phyloP scores from a whole-genome alignment of 2,888 invertebrate species.

The Caenorhabditis doughertyi region DNA sequence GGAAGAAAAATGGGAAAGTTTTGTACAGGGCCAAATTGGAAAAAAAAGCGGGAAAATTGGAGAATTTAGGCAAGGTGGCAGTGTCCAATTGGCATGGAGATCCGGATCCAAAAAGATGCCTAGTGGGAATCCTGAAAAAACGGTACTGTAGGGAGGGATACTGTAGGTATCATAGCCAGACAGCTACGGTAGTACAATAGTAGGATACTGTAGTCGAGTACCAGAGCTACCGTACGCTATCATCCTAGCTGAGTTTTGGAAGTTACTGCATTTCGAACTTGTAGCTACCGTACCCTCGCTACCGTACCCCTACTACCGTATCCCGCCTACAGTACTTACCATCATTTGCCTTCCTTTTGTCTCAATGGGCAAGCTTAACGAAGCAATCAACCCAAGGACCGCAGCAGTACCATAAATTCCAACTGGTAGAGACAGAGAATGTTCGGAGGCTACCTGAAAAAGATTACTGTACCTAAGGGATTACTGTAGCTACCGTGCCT shows the following conservation, averaged over 20 bases:
- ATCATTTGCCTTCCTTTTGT: constrained; percentile 88
- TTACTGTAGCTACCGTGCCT: constrained; percentile 86
- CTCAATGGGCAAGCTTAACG: constrained; percentile 91
- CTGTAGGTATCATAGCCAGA: no score
- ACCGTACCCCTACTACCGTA: neutral
- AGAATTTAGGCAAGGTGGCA: no score
- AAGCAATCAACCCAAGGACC: constrained; percentile 88
- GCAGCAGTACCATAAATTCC: constrained; percentile 90
- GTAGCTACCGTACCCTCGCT: no score
- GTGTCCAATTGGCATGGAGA: neutral
- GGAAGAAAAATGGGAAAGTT: neutral
- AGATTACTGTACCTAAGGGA: neutral
- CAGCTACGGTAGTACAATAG: no score
- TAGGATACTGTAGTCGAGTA: no score
- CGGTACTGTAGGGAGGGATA: no score
- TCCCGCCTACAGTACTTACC: constrained; percentile 26
- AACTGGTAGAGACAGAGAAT: constrained; percentile 88
- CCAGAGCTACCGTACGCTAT: no score
- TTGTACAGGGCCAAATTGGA: neutral
- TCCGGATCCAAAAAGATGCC: neutral
- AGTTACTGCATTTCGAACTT: no score
- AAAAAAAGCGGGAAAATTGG: no score
- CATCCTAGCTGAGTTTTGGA: no score
- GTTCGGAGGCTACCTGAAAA: constrained; percentile 88
- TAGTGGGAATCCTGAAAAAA: constrained; percentile 26